Base-by-base conservation (phyloP, 2,797 vertebrate species). In the Syndactyla subalaris region DNA sequence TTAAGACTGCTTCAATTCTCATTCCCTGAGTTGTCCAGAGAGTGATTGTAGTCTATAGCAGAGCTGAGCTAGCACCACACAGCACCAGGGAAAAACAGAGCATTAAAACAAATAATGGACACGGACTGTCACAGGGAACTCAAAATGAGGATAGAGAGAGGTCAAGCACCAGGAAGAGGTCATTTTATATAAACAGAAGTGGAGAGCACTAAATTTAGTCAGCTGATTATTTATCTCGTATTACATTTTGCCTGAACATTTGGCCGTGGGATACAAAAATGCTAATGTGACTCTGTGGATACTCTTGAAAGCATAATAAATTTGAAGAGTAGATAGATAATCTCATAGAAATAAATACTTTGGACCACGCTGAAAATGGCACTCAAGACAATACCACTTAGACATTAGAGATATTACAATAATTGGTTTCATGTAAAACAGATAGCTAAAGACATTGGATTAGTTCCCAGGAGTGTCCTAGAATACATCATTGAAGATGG, bases 381-480 rank as follows among this genome's bases (percentile, higher is more conserved):
- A 45, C 81, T 94, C 68, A 76, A 1, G 85, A 92, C 92, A 95
- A 95, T 84, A 93, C 46, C 61, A 83, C 73, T 89, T 93, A 91
- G 62, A 88, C 82, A 45, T 96, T 70, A 93, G 82, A 91, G 79
- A 79, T 82, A 84, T 81, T 88, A 78, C 66, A 79, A 26, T 95
- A 93, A 95, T 93, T 95, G 93, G 78, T 91, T 97, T 95, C 86
- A 52, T 52, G 58, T 93, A 96, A 93, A 96, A 93, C 87, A 94
- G 86, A 95, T 39, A 81, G 75, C 81, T 77, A 88, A 96, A 94
- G 91, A 85, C 52, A 65, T 91, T 90, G 91, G 83, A 72, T 87
- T 58, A 15, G 81, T 76, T 95, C 96, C 94, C 97, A 87, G 13
- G 49, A 92, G 94, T 49, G 65, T 68, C 57, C 88, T 91, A 71